Percentiles rank a stretch among this genome's conserved stretches.
These are phyloP conservation scores for Mixornis gularis DNA, from an alignment of 2,113 vertebrate species.

Conservation along the genomic window DNA sequence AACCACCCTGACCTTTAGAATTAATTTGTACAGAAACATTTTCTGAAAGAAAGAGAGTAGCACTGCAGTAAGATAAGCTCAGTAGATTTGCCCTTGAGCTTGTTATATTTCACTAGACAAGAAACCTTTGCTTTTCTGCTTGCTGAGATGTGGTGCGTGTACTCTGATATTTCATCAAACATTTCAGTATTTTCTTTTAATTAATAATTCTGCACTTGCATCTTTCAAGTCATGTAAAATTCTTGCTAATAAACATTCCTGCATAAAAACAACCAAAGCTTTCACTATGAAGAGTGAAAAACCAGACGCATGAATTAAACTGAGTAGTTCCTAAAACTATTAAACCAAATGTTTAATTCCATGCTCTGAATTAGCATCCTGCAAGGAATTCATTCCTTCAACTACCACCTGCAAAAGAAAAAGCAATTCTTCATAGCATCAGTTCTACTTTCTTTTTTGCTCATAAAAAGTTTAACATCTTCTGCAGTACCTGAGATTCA, in stretches of 20 bases:
- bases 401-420: not conserved
- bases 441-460: not conserved
- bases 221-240: not conserved
- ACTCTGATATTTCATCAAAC: not conserved
- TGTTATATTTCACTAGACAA: not conserved
- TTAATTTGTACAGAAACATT: not conserved
- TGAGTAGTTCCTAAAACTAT: not conserved
- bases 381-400: not conserved
- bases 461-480: not conserved
- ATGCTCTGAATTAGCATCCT: not conserved
- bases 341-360: not conserved
- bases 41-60: not conserved
- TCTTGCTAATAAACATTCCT: not conserved
- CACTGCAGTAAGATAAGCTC: not conserved
- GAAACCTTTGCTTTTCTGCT: not conserved
- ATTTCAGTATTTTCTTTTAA: not conserved
- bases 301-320: not conserved
- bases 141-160: not conserved
- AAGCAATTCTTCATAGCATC: not conserved
- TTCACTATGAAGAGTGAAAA: not conserved
- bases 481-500: not conserved
- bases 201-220: not conserved
- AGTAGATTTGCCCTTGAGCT: not conserved
- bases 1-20: slow-evolving; percentile 13
- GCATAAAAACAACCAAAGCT: not conserved